Conservation (phyloP, 2,888 invertebrate species). For the Melolontha melolontha region DNA sequence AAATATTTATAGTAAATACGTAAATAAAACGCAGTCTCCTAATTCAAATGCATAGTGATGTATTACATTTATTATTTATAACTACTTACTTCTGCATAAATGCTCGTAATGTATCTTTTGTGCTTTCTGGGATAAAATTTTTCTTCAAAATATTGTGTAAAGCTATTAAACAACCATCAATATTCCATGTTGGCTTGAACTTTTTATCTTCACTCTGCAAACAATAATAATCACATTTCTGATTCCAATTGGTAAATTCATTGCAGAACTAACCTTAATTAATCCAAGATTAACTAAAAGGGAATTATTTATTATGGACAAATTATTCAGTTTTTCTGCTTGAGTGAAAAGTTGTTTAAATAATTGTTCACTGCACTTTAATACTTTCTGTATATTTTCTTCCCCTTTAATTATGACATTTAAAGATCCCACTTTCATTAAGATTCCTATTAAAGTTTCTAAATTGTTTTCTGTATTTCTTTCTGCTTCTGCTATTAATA, state of each 20-base stretch:
- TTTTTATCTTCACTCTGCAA: conserved; percentile 77
- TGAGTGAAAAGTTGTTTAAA: conserved; percentile 69
- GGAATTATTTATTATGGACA: conserved; percentile 73
- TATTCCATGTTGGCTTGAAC: conserved; percentile 72
- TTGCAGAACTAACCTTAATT: conserved; percentile 73
- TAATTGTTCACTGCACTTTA: conserved; percentile 66
- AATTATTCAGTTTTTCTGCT: conserved; percentile 66
- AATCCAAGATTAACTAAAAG: conserved; percentile 76
- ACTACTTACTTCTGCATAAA: conserved; percentile 66
- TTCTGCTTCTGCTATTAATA: conserved; percentile 60
- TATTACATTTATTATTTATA: background rate
- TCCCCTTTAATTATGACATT: conserved; percentile 68
- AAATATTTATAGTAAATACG: background rate
- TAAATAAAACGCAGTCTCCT: background rate
- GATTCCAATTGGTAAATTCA: conserved; percentile 47
- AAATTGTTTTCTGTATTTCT: conserved; percentile 53
- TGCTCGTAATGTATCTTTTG: conserved; percentile 67
- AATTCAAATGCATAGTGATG: background rate
- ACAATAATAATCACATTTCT: conserved; percentile 6
- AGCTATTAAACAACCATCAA: conserved; percentile 72
- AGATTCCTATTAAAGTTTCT: conserved; percentile 63
- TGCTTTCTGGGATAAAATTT: conserved; percentile 68
- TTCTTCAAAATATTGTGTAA: conserved; percentile 68
- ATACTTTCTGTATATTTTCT: conserved; percentile 62
- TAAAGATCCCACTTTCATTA: conserved; percentile 71